Percentiles rank a stretch among this genome's conserved stretches.
Conservation (phyloP, 2,113 vertebrate species). For the Phaethornis superciliosus region DNA sequence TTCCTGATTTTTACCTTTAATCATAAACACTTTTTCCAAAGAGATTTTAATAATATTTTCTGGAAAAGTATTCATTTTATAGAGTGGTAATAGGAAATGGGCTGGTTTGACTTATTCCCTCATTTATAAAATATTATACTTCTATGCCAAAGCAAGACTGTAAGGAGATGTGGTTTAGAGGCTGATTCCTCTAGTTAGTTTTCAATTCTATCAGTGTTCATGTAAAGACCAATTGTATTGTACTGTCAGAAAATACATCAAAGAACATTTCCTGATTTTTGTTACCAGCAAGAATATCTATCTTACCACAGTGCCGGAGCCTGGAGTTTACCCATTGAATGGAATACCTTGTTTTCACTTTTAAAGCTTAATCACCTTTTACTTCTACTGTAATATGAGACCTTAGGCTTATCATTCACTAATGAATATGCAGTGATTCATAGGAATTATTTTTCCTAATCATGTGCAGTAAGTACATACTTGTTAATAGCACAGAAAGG, state of each 20-base stretch:
- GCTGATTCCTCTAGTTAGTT: not conserved
- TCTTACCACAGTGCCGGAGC: not conserved
- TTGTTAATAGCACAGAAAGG: not conserved
- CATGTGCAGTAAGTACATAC: not conserved
- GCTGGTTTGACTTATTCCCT: not conserved
- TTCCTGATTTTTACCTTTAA: not conserved
- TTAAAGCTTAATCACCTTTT: not conserved
- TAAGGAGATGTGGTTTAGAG: not conserved
- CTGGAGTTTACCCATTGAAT: not conserved
- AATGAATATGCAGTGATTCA: not conserved
- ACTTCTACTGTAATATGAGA: not conserved
- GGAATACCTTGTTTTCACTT: not conserved
- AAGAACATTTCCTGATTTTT: conserved; percentile 30
- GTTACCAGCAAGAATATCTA: not conserved
- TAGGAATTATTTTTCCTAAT: not conserved
- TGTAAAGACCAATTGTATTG: not conserved
- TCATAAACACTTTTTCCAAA: not conserved
- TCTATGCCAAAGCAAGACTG: not conserved
- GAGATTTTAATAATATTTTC: not conserved
- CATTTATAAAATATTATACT: not conserved
- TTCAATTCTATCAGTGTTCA: not conserved
- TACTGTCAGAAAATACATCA: conserved; percentile 9
- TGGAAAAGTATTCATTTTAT: not conserved
- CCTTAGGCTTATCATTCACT: not conserved
- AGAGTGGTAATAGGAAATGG: not conserved